Evolutionary conservation across 2,888 invertebrate species (phyloP).

Genomic region (Drosophila kambysellisi): DNA sequence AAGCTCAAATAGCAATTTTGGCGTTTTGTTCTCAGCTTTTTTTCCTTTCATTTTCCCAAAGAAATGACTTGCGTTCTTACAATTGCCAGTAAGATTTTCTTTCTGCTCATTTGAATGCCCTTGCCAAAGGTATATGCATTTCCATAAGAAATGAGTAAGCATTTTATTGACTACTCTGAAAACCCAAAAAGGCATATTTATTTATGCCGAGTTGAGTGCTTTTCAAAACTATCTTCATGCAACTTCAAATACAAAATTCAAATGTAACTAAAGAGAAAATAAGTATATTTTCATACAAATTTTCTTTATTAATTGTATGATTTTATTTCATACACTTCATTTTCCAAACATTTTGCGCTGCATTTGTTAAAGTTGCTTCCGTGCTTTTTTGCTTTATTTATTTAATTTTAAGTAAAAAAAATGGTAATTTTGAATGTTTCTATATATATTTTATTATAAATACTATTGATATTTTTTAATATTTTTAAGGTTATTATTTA

Average conservation of each 20-base stretch:
- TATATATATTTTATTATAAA: too few species aligned
- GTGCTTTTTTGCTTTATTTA: too few species aligned
- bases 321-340: neutral
- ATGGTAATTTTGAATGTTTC: too few species aligned
- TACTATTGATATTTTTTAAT: too few species aligned
- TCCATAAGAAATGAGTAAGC: neutral
- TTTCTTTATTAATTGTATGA: neutral
- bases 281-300: neutral
- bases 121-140: neutral
- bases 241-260: neutral
- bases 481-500: too few species aligned
- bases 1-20: conserved; percentile 53
- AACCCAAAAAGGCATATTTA: neutral
- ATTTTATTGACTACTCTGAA: neutral
- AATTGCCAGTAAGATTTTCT: conserved; percentile 62
- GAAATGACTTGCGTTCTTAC: conserved; percentile 69
- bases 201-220: neutral
- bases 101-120: conserved; percentile 12
- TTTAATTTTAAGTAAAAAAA: too few species aligned
- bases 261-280: neutral
- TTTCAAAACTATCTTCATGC: neutral
- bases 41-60: conserved; percentile 32
- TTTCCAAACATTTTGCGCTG: too few species aligned
- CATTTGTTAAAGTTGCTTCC: too few species aligned
- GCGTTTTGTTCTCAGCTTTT: conserved; percentile 9